Evolutionary conservation across 2,888 invertebrate genomes (phyloP), one percentile per base, ranked within the genome.

Genomic region (Clivina fossor): DNA sequence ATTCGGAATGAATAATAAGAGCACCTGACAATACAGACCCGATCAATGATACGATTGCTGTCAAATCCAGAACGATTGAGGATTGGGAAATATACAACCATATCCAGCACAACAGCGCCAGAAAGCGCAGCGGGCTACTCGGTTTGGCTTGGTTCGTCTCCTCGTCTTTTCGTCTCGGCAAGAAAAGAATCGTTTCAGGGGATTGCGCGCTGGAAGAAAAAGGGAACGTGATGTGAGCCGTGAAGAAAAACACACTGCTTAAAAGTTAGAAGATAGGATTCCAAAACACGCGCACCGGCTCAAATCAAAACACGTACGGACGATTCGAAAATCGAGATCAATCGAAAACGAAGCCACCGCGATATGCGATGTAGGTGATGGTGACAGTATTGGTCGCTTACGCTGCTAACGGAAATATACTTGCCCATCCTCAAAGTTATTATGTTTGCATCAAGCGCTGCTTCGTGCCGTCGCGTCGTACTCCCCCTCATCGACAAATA

Each of bases 221-320:
- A n/a, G n/a, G n/a, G n/a, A n/a, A n/a, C n/a, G n/a, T n/a, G n/a
- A n/a, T n/a, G n/a, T n/a, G n/a, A n/a, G n/a, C n/a, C n/a, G n/a
- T n/a, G n/a, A n/a, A n/a, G n/a, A n/a, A n/a, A n/a, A n/a, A n/a
- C 9, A 4, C 4, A 24, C 26, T 4, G 9, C 26, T 4, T 24
- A 9, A 9, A 24, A 24, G 26, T 9, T 24, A 24, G 9, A 24
- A 24, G 4, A 24, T 9, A 9, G 5, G 4, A 15, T 35, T 35
- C 2, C 15, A 15, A 35, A 35, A 35, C 15, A 15, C 35, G 5
- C 35, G 35, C 35, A 11, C n/a, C 35, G 35, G 15, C 15, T 35
- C 26, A 24, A 35, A 35, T n/a, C 26, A 24, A 41, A 41, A 20
- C 24, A 41, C 24, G 41, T 41, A 24, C 41, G 11, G n/a, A 24